Evolutionary conservation across 2,113 vertebrate species (phyloP).

Genomic region (Gnathonemus echidnorhynchus): DNA sequence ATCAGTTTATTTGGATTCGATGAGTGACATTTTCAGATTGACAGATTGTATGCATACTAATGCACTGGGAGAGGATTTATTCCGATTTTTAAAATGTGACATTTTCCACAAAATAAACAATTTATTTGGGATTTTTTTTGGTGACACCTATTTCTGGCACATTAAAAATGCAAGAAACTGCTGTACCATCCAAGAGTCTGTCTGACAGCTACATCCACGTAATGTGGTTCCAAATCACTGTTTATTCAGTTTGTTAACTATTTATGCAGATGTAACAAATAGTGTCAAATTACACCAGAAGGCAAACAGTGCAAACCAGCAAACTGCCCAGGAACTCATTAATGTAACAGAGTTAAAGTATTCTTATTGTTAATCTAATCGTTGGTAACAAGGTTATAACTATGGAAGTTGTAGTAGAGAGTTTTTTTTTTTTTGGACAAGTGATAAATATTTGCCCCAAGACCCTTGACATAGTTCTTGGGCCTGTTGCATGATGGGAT

Average conservation of each 20-base stretch:
- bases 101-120: background rate
- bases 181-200: background rate
- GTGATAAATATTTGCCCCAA: background rate
- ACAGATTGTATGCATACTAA: background rate
- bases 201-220: background rate
- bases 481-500: background rate
- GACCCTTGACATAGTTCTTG: background rate
- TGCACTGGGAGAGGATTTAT: background rate
- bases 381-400: background rate
- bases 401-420: background rate
- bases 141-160: background rate
- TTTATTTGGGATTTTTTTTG: background rate
- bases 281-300: constrained; percentile 1
- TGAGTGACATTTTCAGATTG: background rate
- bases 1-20: background rate
- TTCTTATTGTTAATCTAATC: background rate
- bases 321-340: background rate
- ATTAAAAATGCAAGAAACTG: background rate
- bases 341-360: background rate
- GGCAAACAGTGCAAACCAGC: background rate
- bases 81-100: background rate
- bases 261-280: background rate
- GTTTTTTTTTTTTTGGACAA: background rate
- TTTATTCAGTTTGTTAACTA: background rate
- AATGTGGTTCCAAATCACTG: background rate